Conservation (phyloP, 2,888 invertebrate species). For the Hedya salicella region DNA sequence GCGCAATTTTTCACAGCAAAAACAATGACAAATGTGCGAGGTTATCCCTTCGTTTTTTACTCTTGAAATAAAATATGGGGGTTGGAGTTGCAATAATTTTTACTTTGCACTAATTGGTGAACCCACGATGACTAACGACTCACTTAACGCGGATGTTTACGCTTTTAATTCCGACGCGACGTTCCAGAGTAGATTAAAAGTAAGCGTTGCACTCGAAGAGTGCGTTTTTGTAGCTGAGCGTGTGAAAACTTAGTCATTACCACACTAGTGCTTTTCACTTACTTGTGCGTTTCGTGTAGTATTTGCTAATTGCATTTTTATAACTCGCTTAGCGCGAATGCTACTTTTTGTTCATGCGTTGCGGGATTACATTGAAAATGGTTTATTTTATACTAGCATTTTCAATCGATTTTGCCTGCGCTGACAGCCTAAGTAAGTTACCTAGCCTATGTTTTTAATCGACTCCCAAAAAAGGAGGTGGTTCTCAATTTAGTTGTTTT, state of each 20-base stretch:
- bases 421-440: too few relatives aligned
- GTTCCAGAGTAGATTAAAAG: slow-evolving; percentile 8
- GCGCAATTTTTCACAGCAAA: slow-evolving; percentile 41
- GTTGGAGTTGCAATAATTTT: slow-evolving; percentile 59
- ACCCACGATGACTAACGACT: slow-evolving; percentile 41
- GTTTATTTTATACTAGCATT: too few relatives aligned
- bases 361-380: too few relatives aligned
- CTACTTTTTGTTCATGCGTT: too few relatives aligned
- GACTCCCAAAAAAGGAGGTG: too few relatives aligned
- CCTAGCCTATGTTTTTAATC: too few relatives aligned
- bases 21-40: slow-evolving; percentile 51
- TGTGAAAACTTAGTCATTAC: neutral
- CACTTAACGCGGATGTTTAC: slow-evolving; percentile 17
- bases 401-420: too few relatives aligned
- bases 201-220: neutral
- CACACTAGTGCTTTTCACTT: too few relatives aligned
- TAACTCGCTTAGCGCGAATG: too few relatives aligned
- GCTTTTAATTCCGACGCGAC: slow-evolving; percentile 1
- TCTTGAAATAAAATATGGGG: slow-evolving; percentile 46
- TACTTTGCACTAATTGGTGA: slow-evolving; percentile 63
- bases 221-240: neutral
- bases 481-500: too few relatives aligned
- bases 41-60: slow-evolving; percentile 31
- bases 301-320: too few relatives aligned
- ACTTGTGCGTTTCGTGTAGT: too few relatives aligned